Base-by-base conservation (phyloP, 1,140 invertebrate species). In the Rhyzopertha dominica region DNA sequence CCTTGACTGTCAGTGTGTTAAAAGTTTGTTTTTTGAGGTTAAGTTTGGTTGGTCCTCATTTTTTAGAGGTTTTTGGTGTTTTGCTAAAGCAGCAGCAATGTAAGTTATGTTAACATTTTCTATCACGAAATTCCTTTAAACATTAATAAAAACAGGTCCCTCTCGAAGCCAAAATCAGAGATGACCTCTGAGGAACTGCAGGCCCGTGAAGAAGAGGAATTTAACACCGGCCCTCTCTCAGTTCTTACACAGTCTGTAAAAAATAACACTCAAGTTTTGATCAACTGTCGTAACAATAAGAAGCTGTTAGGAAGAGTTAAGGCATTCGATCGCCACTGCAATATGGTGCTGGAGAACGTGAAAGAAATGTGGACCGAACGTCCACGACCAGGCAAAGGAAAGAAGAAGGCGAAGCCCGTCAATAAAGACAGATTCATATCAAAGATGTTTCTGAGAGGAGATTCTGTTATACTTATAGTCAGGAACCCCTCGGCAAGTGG, bases 331-430 rank as follows among this genome's bases (percentile, higher is more conserved):
- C 83, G 96, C 51, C 97, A 99, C 72, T 99, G 95, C 68, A 99
- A 99, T 67, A 99, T 99, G 95, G 96, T 99, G 0, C 72, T 99
- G 51, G 97, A 99, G 74, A 97, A 98, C 73, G 97, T 99, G 0
- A 99, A 98, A 68, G 97, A 99, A 76, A 98, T 99, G 92, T 99
- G 96, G 97, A 98, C 59, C 4, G 97, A 99, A 76, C 74, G 93
- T 17, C 96, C 97, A 2, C 81, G 95, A 54, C 92, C 90, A 24
- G 92, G 92, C 7, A 99, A 99, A 78, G 96, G 95, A 43, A 95
- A 95, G 67, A 98, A 98, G 71, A 98, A 91, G 67, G 90, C 93
- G 1, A 98, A 99, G 74, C 92, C 95, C 22, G 95, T 99, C 0
- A 98, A 96, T 67, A 98, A 98, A 62, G 97, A 99, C 68, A 82